Conservation (phyloP, 2,113 vertebrate genomes). For the Chloropsis hardwickii region DNA sequence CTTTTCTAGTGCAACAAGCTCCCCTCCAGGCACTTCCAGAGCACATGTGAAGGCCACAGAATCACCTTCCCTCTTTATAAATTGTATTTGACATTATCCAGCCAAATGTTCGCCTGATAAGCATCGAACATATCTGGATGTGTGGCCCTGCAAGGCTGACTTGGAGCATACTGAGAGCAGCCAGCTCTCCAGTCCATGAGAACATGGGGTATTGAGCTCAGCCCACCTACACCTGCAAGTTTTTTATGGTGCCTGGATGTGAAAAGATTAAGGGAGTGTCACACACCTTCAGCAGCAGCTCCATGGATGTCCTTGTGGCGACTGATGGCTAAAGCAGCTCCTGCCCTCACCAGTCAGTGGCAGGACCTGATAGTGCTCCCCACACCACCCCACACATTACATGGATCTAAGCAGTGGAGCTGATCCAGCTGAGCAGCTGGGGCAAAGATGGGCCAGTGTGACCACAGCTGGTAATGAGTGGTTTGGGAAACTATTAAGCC, state of each 20-base stretch:
- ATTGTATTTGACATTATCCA: background rate
- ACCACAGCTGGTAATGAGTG: accelerated
- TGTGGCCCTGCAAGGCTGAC: background rate
- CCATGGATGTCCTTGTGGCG: background rate
- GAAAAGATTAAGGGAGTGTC: background rate
- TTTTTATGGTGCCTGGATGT: background rate
- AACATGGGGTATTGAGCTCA: accelerated
- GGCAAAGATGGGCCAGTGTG: background rate
- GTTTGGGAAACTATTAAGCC: background rate
- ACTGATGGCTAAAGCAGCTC: background rate
- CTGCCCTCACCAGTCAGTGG: accelerated
- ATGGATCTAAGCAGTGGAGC: background rate
- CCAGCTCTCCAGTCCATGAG: background rate
- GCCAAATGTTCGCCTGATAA: background rate
- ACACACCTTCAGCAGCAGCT: background rate
- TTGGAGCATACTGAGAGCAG: background rate
- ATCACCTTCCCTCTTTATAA: background rate
- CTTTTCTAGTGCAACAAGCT: background rate
- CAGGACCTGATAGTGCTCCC: background rate
- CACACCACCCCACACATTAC: no score
- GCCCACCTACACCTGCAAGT: background rate
- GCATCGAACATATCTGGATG: background rate
- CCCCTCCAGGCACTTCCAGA: background rate
- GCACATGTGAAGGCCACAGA: background rate
- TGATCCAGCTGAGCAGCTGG: background rate